Evolutionary conservation across 2,888 invertebrate species (phyloP), one percentile per base, ranked within the genome.

Genomic region (Amphipyra tragopoginis): DNA sequence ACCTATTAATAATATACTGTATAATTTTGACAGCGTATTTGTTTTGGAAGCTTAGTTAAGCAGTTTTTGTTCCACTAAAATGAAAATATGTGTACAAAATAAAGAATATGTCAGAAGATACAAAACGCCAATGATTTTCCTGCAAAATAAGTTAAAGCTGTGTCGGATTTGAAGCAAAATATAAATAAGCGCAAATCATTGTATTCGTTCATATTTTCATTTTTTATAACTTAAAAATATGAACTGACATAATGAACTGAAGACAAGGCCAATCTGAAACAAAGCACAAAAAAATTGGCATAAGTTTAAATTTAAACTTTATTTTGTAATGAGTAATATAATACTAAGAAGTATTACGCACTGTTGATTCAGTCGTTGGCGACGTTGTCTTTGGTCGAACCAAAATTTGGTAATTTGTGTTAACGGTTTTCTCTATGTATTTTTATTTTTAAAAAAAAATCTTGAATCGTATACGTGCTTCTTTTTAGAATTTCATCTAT

Each of bases 41-140:
- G 59, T 45, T 13, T 14, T 49, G 0, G 5, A n/a, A 0, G 26
- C 40, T 67, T 75, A 62, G 1, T 68, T 75, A 2, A 21, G n/a
- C 0, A 75, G 21, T 33, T 50, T 58, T n/a, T 75, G 76, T 7
- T 65, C 65, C 0, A 59, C 49, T 29, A 36, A 1, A 1, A 75
- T 14, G 1, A 55, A 33, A 10, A 63, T 14, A 39, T 33, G 2
- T 10, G 49, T 42, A 21, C 42, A 11, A 11, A 29, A 34, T 1
- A 57, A 5, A 5, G 50, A 0, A 33, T 29, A 40, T 2, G 53
- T 2, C 3, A 58, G n/a, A 0, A 14, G 5, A 13, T 39, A 48
- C 11, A 34, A 10, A 13, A 5, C 0, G 0, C 8, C 13, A 48
- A 48, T 1, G 7, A 10, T 10, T 7, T 47, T 11, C 36, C 65